These are phyloP conservation scores for Caenorhabditis brenneri DNA, from an alignment of 1,140 invertebrate genomes.

Conservation along the genomic window DNA sequence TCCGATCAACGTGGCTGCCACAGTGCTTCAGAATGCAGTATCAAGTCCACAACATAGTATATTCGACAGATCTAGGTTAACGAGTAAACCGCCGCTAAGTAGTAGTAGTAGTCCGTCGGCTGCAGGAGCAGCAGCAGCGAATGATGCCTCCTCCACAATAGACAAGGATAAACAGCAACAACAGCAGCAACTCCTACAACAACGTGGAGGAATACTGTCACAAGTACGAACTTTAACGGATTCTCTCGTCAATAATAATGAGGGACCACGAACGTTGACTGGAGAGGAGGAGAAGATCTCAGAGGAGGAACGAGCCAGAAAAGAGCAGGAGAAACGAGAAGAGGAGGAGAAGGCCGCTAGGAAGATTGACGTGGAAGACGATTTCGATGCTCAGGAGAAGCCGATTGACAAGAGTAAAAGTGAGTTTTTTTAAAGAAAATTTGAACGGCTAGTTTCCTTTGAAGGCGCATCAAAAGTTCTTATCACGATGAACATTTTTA, in stretches of 20 bases:
- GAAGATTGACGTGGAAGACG: slow-evolving; percentile 61
- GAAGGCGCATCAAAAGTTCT: too few species aligned
- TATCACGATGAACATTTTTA: too few species aligned
- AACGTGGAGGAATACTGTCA: neutral
- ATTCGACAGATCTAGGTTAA: slow-evolving; percentile 29
- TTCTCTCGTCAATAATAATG: neutral
- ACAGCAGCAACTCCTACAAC: neutral
- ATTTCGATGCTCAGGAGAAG: slow-evolving; percentile 69
- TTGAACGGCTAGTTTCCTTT: too few species aligned
- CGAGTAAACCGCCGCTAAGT: neutral
- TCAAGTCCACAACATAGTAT: slow-evolving; percentile 38
- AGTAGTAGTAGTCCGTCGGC: too few species aligned
- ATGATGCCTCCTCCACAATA: neutral
- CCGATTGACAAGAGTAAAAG: slow-evolving; percentile 70
- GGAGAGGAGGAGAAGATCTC: slow-evolving; percentile 13
- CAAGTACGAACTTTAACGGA: neutral
- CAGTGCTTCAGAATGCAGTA: slow-evolving; percentile 24
- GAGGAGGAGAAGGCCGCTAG: slow-evolving; percentile 39
- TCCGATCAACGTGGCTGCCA: slow-evolving; percentile 14
- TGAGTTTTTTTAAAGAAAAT: too few species aligned
- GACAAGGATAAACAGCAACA: neutral
- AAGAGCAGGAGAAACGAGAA: slow-evolving; percentile 40
- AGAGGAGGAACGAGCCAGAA: slow-evolving; percentile 30
- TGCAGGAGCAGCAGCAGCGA: neutral
- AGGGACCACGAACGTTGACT: neutral